phyloP scores from a whole-genome alignment of 2,888 invertebrate species.

The Lasioglossum figueresi region DNA sequence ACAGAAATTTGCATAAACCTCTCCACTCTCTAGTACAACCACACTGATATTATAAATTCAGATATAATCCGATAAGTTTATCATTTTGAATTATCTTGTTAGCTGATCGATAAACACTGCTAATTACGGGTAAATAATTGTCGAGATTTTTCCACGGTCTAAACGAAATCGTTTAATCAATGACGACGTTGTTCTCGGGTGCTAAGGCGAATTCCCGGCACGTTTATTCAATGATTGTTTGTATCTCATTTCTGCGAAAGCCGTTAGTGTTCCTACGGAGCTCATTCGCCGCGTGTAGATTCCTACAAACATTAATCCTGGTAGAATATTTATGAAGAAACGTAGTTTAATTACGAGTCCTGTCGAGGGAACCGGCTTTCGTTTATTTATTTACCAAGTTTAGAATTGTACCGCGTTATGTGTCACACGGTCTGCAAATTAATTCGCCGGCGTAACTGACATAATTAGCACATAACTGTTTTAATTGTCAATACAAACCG shows the following conservation, averaged over 20 bases:
- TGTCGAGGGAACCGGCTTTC: neutral
- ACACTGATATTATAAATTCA: neutral
- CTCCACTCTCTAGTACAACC: neutral
- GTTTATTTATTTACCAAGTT: slow-evolving; percentile 41
- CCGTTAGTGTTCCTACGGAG: too few species aligned
- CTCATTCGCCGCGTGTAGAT: neutral
- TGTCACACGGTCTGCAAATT: slow-evolving; percentile 21
- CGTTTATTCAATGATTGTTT: neutral
- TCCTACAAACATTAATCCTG: slow-evolving; percentile 30
- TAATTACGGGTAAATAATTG: neutral
- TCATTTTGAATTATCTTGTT: neutral
- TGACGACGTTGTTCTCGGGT: neutral
- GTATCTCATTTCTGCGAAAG: neutral
- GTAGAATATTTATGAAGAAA: slow-evolving; percentile 35
- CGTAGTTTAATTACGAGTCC: slow-evolving; percentile 10
- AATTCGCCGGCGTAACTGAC: slow-evolving; percentile 13
- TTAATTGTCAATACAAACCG: slow-evolving; percentile 27
- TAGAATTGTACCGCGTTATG: slow-evolving; percentile 30
- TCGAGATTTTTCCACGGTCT: neutral
- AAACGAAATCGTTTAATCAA: neutral
- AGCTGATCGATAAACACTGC: neutral
- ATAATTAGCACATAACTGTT: slow-evolving; percentile 43
- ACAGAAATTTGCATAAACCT: neutral
- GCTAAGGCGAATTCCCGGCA: neutral
- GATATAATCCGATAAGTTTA: neutral